Evolutionary conservation across 2,797 vertebrate species (phyloP), one percentile per base, ranked within the genome.

Genomic region (Coregonus suidteri): DNA sequence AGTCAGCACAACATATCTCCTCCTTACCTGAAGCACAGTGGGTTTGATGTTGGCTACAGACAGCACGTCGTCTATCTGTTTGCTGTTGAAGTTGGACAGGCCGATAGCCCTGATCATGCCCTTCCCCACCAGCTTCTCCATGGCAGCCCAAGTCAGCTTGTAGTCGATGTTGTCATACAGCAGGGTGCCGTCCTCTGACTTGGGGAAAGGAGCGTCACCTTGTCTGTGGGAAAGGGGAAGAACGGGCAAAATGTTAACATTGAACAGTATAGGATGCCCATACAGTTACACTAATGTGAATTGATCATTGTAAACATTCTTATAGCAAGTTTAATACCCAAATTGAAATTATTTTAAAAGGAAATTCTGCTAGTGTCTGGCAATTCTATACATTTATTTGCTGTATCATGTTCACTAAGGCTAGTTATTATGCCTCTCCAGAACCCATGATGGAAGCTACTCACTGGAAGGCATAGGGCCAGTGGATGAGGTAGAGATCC

Each of bases 1-100:
- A 59, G 64, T 75, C 14, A 65, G 1, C 25, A 75, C 14, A 34
- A 4, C 13, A 18, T 41, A 34, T 65, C 2, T 54, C 9, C 41
- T 47, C 31, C 86, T 89, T 80, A 99, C 98, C 97, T 99, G 98
- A 1, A 99, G 93, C 70, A 98, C 96, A n/a, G 96, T 93, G 47
- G 98, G 98, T 83, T 97, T 97, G 86, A 99, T 94, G 77, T 92
- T 94, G 85, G 97, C 95, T 3, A 96, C 85, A 5, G 94, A 94
- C 16, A 99, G 89, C 20, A 99, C 4, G 75, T 99, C 97, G 37
- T 98, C 94, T 0, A 98, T 96, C 92, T 99, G 98, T 73, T 90
- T 90, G 71, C 96, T 97, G 88, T 94, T 99, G 92, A 99, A 99
- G 92, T 99, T 99, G 73, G 98, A 99, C 76, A 99, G 91, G n/a